These are phyloP conservation scores for Lycophotia porphyrea DNA, from an alignment of 2,888 invertebrate species.

Conservation along the genomic window DNA sequence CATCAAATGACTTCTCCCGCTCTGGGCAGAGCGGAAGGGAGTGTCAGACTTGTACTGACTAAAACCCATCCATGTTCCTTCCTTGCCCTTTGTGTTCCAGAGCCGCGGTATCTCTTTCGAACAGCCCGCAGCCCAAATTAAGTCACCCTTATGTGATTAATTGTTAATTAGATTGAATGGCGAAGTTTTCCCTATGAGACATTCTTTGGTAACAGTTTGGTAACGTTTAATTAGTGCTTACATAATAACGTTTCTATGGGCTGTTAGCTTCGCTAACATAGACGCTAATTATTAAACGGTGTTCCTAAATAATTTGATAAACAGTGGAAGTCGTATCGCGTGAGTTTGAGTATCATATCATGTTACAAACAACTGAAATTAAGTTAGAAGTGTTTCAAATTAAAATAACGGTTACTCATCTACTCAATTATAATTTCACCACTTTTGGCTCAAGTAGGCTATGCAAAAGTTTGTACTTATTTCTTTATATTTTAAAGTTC, in stretches of 20 bases:
- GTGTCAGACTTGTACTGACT: too few species aligned
- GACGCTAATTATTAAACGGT: conserved; percentile 41
- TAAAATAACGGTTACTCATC: conserved; percentile 23
- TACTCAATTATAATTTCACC: conserved; percentile 19
- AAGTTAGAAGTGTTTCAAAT: conserved; percentile 45
- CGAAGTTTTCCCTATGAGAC: conserved; percentile 2
- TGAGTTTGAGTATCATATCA: conserved; percentile 61
- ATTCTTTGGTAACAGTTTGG: conserved; percentile 12
- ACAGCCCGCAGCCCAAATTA: too few species aligned
- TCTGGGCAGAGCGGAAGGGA: too few species aligned
- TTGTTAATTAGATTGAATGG: conserved; percentile 42
- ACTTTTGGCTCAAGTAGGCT: conserved; percentile 12
- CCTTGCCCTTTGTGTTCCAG: too few species aligned
- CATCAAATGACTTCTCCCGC: too few species aligned
- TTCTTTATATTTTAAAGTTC: neutral
- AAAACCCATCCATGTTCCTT: too few species aligned
- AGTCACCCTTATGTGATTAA: conserved; percentile 4
- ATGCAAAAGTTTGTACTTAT: neutral
- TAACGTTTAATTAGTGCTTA: conserved; percentile 20
- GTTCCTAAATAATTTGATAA: conserved; percentile 46
- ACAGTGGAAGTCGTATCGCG: conserved; percentile 50
- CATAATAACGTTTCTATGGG: neutral
- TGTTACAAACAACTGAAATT: conserved; percentile 51
- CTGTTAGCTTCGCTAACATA: conserved; percentile 22
- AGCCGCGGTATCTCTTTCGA: too few species aligned